Percentiles rank a stretch among this genome's conserved stretches.
These are phyloP conservation scores for Galeruca laticollis DNA, from an alignment of 2,888 invertebrate species.

Conservation along the genomic window DNA sequence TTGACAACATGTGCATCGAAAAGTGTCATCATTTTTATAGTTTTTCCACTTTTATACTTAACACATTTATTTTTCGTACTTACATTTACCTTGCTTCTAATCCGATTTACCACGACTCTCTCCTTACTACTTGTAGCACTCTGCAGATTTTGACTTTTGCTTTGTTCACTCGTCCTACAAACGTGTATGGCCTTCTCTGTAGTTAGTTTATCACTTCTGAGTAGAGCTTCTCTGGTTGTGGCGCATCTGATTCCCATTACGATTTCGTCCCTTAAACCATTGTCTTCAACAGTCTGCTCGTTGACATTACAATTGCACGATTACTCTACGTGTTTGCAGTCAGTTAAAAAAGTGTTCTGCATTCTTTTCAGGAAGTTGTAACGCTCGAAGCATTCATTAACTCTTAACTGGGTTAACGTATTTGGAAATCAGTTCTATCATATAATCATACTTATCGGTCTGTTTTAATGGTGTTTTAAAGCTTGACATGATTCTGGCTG, in stretches of 20 bases:
- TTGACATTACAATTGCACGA: slow-evolving; percentile 38
- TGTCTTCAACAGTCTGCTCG: slow-evolving; percentile 42
- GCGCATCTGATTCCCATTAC: slow-evolving; percentile 47
- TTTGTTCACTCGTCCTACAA: slow-evolving; percentile 50
- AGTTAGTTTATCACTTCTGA: slow-evolving; percentile 46
- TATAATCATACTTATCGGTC: too few species aligned
- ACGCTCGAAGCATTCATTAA: slow-evolving; percentile 50
- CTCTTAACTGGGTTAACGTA: slow-evolving; percentile 50
- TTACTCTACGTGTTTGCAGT: too few species aligned
- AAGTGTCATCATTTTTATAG: slow-evolving; percentile 32
- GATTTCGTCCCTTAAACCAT: slow-evolving; percentile 47
- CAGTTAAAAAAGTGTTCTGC: slow-evolving; percentile 50
- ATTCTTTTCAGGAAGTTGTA: slow-evolving; percentile 50
- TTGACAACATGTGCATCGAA: slow-evolving; percentile 44
- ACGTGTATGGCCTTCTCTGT: slow-evolving; percentile 46
- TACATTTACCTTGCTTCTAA: too few species aligned
- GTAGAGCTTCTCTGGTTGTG: slow-evolving; percentile 44
- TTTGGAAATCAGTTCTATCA: slow-evolving; percentile 30
- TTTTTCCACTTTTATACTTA: slow-evolving; percentile 15
- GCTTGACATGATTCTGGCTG: slow-evolving; percentile 45
- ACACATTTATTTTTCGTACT: too few species aligned
- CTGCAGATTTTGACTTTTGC: slow-evolving; percentile 36
- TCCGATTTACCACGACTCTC: too few species aligned
- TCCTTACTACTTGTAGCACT: too few species aligned
- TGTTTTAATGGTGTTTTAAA: too few species aligned